A percentile compares a stretch with the other conserved stretches of the same genome.
phyloP scores from a whole-genome alignment of 2,888 invertebrate species.

The Papilio demoleus region DNA sequence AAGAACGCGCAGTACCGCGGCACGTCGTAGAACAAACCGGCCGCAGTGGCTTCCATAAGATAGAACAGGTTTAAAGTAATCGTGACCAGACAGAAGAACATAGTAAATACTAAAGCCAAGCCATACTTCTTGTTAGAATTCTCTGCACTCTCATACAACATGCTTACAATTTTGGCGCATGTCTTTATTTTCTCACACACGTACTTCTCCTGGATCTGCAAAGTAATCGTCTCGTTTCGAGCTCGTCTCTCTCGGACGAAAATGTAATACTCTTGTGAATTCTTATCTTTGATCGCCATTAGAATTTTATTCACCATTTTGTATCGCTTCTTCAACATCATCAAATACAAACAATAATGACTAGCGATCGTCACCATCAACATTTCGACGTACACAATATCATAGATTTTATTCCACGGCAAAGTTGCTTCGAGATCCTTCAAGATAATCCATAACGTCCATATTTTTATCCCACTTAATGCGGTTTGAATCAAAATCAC shows the following conservation, averaged over 20 bases:
- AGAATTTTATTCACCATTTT: conserved; percentile 60
- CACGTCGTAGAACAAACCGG: conserved; percentile 62
- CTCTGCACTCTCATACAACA: conserved; percentile 54
- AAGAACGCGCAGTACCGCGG: conserved; percentile 59
- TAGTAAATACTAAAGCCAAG: conserved; percentile 54
- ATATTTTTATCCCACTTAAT: conserved; percentile 51
- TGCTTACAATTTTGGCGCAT: conserved; percentile 61
- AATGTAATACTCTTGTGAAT: conserved; percentile 55
- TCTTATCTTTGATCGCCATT: conserved; percentile 52
- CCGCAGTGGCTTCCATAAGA: conserved; percentile 72
- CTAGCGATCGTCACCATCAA: conserved; percentile 55
- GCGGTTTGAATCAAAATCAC: conserved; percentile 51
- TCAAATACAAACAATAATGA: conserved; percentile 57
- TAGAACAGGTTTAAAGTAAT: conserved; percentile 66
- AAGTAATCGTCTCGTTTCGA: conserved; percentile 49
- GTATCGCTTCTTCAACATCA: conserved; percentile 56
- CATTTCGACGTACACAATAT: conserved; percentile 58
- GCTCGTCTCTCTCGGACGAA: conserved; percentile 51
- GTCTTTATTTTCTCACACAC: conserved; percentile 60
- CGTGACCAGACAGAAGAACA: conserved; percentile 52
- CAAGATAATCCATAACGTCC: conserved; percentile 57
- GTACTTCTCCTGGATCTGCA: conserved; percentile 55
- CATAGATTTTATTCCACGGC: conserved; percentile 60
- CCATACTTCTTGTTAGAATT: conserved; percentile 58
- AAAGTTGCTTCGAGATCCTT: conserved; percentile 49